Evolutionary conservation across 1,140 invertebrate species (phyloP).

Genomic region (Pygmarrhopalites habei): DNA sequence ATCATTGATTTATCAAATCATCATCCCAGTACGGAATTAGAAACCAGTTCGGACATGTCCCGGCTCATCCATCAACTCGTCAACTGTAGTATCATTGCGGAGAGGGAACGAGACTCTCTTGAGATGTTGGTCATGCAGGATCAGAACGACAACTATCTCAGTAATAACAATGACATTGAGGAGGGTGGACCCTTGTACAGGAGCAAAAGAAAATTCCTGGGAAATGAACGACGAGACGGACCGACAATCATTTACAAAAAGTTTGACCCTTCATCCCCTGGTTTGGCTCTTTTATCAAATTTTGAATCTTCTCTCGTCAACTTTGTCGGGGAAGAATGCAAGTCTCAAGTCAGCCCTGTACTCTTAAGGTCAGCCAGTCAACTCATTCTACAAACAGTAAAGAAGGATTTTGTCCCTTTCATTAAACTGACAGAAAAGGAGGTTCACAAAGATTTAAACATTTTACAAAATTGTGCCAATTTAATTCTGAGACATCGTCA

Average conservation of each 20-base stretch:
- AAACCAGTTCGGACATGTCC: background rate
- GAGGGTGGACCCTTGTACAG: background rate
- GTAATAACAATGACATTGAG: background rate
- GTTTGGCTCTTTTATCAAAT: background rate
- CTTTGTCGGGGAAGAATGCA: constrained; percentile 1
- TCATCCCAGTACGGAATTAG: background rate
- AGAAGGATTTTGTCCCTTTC: background rate
- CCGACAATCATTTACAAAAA: background rate
- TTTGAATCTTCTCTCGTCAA: background rate
- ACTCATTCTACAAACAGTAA: background rate
- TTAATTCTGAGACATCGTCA: background rate
- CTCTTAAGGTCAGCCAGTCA: background rate
- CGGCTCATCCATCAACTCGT: background rate
- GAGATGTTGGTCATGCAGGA: background rate
- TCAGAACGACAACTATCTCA: background rate
- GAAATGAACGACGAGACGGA: background rate
- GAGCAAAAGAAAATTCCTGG: background rate
- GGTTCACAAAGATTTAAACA: background rate
- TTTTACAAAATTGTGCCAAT: background rate
- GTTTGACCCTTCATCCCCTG: too few relatives aligned
- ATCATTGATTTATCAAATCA: background rate
- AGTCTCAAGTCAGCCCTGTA: background rate
- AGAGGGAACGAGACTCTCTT: background rate
- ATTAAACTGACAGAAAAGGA: background rate
- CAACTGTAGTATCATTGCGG: background rate